Evolutionary conservation across 2,888 invertebrate species (phyloP).

Genomic region (Oligia latruncula): DNA sequence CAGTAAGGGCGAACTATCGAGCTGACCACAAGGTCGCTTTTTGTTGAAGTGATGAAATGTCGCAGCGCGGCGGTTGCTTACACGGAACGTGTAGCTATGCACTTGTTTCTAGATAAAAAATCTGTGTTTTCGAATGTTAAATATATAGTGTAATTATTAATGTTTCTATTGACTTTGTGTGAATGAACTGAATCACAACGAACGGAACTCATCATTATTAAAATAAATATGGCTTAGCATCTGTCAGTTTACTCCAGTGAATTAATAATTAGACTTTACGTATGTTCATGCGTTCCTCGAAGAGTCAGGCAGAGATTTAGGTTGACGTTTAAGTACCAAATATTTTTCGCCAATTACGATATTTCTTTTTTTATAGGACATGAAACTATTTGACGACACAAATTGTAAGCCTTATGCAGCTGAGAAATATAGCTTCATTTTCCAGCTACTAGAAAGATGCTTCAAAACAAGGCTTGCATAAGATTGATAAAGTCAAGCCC

Average conservation of each 20-base stretch:
- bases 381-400: background rate
- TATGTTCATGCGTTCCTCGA: background rate
- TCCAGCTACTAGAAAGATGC: background rate
- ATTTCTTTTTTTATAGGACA: background rate
- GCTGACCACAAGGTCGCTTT: slow-evolving; percentile 84
- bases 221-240: too few relatives aligned
- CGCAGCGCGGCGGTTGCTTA: slow-evolving; percentile 67
- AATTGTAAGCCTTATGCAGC: background rate
- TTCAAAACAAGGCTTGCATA: background rate
- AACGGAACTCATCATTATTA: too few relatives aligned
- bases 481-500: background rate
- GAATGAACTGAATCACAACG: too few relatives aligned
- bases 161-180: too few relatives aligned
- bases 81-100: slow-evolving; percentile 70
- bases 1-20: slow-evolving; percentile 81
- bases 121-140: background rate
- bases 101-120: slow-evolving; percentile 35
- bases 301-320: background rate
- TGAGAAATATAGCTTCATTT: background rate
- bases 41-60: slow-evolving; percentile 80
- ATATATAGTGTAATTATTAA: background rate
- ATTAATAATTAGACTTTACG: too few relatives aligned
- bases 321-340: background rate
- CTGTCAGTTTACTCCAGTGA: too few relatives aligned
- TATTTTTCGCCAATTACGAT: background rate